phyloP scores from a whole-genome alignment of 2,888 invertebrate species.

The Megastigmus dorsalis region DNA sequence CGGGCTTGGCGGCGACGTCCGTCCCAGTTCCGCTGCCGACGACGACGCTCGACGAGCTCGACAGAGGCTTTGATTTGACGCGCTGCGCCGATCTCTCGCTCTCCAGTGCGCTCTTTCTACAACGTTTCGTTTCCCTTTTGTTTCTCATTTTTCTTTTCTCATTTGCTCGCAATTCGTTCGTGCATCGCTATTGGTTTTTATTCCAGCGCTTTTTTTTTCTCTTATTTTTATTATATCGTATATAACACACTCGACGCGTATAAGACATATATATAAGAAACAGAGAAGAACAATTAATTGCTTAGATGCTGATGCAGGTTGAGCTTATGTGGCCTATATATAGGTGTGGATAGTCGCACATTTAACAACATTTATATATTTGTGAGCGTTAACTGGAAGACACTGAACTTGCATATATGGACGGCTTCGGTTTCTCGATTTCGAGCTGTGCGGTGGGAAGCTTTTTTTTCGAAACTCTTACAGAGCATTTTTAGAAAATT shows the following conservation, averaged over 20 bases:
- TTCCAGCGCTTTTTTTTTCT: no score
- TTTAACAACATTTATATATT: not conserved
- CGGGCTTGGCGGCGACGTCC: not conserved
- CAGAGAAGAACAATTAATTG: no score
- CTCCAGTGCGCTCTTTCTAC: conserved; percentile 35
- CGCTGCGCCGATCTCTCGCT: not conserved
- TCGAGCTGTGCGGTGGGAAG: not conserved
- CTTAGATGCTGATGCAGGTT: no score
- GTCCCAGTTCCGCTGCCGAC: not conserved
- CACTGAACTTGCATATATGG: conserved; percentile 12
- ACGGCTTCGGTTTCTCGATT: not conserved
- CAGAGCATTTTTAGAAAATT: no score
- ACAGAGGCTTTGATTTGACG: not conserved
- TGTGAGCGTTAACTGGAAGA: conserved; percentile 7
- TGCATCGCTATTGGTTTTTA: no score
- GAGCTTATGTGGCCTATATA: no score
- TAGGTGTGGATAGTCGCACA: not conserved
- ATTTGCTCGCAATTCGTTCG: not conserved
- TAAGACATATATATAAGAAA: no score
- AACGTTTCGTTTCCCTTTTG: conserved; percentile 15
- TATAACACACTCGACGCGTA: no score
- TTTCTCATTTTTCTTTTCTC: not conserved
- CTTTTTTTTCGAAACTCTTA: not conserved
- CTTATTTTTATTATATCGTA: no score
- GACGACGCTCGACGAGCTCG: not conserved